These are phyloP conservation scores for Akabosia matsudoensis DNA, from an alignment of 1,140 invertebrate genomes.

Conservation along the genomic window DNA sequence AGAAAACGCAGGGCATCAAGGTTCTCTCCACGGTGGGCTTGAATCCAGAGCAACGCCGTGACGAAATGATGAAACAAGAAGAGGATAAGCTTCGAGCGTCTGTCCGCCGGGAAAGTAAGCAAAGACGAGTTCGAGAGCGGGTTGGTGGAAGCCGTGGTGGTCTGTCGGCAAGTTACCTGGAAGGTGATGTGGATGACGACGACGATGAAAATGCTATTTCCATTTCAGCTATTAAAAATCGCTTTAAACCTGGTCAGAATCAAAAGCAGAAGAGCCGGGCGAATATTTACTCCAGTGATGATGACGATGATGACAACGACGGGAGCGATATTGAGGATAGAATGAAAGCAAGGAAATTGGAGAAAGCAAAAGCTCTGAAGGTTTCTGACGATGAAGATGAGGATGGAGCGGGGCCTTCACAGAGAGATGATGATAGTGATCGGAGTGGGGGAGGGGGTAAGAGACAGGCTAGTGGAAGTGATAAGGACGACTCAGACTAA, in stretches of 20 bases:
- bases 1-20: constrained; percentile 93
- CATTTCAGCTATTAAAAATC: constrained; percentile 88
- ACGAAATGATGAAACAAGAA: constrained; percentile 92
- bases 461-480: constrained; percentile 21
- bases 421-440: constrained; percentile 27
- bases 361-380: constrained; percentile 55
- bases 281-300: constrained; percentile 85
- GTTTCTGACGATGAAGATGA: constrained; percentile 65
- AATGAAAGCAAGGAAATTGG: constrained; percentile 51
- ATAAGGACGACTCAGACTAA: constrained; percentile 32
- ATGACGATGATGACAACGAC: constrained; percentile 65
- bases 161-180: constrained; percentile 61
- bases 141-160: constrained; percentile 56
- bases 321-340: constrained; percentile 33
- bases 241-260: constrained; percentile 70
- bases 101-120: constrained; percentile 68
- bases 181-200: constrained; percentile 60
- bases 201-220: constrained; percentile 82
- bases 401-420: constrained; percentile 38
- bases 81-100: constrained; percentile 86
- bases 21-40: constrained; percentile 89
- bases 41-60: constrained; percentile 88
- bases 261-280: constrained; percentile 53
- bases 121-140: constrained; percentile 61
- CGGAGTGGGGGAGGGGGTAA: constrained; percentile 25